These are phyloP conservation scores for Anas capensis DNA, from an alignment of 2,797 vertebrate genomes.

Conservation along the genomic window DNA sequence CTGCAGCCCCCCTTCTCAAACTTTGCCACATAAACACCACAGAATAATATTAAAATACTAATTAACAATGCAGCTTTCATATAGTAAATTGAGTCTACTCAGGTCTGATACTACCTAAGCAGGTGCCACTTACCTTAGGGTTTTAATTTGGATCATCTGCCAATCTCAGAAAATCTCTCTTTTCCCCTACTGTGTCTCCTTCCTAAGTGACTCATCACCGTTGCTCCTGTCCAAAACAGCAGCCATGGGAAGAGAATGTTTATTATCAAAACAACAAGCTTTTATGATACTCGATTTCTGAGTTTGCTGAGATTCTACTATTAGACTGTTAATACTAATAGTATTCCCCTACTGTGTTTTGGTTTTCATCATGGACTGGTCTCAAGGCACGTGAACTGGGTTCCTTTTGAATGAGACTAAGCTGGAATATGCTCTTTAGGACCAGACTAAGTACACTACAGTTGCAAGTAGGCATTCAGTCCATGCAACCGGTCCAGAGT, in stretches of 20 bases:
- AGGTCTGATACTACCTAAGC: neutral
- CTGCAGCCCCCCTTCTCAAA: neutral
- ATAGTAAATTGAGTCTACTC: neutral
- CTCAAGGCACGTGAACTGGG: neutral
- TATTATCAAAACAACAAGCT: too few relatives aligned
- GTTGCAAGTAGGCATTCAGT: neutral
- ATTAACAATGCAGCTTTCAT: neutral
- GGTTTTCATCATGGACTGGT: neutral
- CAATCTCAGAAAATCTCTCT: neutral
- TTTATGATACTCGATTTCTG: too few relatives aligned
- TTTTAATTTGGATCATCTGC: neutral
- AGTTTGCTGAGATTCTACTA: too few relatives aligned
- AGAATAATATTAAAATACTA: neutral
- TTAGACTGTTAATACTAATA: too few relatives aligned
- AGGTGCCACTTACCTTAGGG: neutral
- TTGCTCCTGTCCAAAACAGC: too few relatives aligned
- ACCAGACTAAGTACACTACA: neutral
- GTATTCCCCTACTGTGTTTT: neutral
- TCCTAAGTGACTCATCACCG: too few relatives aligned
- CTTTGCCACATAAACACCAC: rapidly evolving
- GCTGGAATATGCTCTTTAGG: neutral
- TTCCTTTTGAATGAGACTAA: neutral
- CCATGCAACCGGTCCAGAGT: neutral
- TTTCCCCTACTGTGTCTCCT: neutral
- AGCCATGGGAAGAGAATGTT: too few relatives aligned